Base-by-base conservation (phyloP, 2,113 vertebrate species). In the Dunckerocampus dactyliophorus region DNA sequence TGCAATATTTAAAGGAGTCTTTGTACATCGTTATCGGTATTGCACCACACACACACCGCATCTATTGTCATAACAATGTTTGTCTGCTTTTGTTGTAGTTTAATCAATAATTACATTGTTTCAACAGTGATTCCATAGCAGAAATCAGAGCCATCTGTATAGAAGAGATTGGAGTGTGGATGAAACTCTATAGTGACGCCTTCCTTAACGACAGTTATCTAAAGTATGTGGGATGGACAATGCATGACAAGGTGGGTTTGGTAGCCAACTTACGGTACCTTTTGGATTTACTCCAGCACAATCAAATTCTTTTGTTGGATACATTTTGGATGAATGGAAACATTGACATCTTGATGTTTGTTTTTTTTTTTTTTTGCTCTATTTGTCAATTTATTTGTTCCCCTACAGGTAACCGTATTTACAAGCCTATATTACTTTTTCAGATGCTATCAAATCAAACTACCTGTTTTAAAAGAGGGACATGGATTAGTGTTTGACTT, bases 161-260 rank as follows among this genome's bases (percentile, higher is more conserved):
- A 81, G 97, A 99, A 86, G 96, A 99, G 88, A 99, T 99, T 62
- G 96, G 97, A 17, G 95, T 98, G 66, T 99, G 96, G 97, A 99
- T 99, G 97, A 99, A 99, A 89, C 95, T 99, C 89, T 98, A 99
- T 82, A 99, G 97, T 57, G 97, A 99, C 2, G 97, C 97, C 65
- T 99, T 99, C 90, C 95, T 99, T 77, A 99, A 99, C 86, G 95
- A 99, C 91, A 98, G 97, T 87, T 99, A 98, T 87, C 92, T 99
- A 90, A 99, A 99, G 87, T 99, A 99, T 2, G 97, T 98, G 57
- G 97, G 97, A 17, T 99, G 97, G 97, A 99, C 97, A 62, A 98
- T 99, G 95, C 96, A 99, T 51, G 97, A 99, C 81, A 99, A 99
- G 94, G 97, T 97, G 84, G 86, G 82, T 49, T n/a, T 45, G n/a